Percentiles rank a stretch among this genome's conserved stretches.
phyloP scores from a whole-genome alignment of 2,888 invertebrate species.

The Lochmaea capreae region DNA sequence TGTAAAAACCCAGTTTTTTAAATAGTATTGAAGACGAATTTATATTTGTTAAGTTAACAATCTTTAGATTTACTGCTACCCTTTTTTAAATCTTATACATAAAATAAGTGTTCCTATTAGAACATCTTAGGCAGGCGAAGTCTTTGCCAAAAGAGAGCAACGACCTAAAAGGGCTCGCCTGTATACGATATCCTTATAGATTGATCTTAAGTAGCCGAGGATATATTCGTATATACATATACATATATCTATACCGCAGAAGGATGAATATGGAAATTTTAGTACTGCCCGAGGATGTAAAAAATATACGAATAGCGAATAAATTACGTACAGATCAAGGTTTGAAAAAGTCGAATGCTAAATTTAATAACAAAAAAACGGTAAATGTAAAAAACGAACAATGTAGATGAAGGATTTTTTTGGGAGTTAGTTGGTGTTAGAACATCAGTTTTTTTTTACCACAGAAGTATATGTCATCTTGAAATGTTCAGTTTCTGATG shows the following conservation, averaged over 20 bases:
- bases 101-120: conserved; percentile 12
- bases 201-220: conserved; percentile 36
- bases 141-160: conserved; percentile 38
- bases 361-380: neutral
- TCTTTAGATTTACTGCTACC: neutral
- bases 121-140: conserved; percentile 34
- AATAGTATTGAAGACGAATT: too few relatives aligned
- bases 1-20: too few relatives aligned
- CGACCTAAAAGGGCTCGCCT: conserved; percentile 42
- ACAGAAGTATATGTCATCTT: too few relatives aligned
- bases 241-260: conserved; percentile 16
- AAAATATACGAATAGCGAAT: conserved; percentile 31
- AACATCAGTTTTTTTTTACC: too few relatives aligned
- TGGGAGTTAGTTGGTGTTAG: too few relatives aligned
- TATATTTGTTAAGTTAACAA: too few relatives aligned
- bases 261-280: conserved; percentile 38
- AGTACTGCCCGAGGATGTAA: conserved; percentile 27
- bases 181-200: conserved; percentile 42
- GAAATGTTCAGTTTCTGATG: too few relatives aligned
- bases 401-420: too few relatives aligned
- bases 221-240: neutral
- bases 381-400: neutral
- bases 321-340: conserved; percentile 23
- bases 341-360: conserved; percentile 11
- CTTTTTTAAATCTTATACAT: neutral